A percentile compares a stretch with the other conserved stretches of the same genome.
phyloP scores from a whole-genome alignment of 2,797 vertebrate species.

The Myripristis jacobus region DNA sequence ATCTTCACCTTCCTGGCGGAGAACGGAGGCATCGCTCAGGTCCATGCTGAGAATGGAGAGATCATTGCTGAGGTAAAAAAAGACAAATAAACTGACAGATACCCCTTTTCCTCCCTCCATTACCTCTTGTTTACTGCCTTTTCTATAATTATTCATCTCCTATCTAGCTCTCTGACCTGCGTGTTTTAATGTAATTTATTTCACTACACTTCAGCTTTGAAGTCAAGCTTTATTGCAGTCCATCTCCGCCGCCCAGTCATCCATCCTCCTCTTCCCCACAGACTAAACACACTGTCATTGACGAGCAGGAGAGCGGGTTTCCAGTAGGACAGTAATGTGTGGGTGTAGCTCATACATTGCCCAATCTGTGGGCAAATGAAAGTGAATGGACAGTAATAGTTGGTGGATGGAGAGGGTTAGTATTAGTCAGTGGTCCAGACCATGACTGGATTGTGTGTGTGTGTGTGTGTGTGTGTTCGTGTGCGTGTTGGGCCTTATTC shows the following conservation, averaged over 20 bases:
- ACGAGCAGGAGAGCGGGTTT: constrained; percentile 43
- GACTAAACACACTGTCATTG: constrained; percentile 72
- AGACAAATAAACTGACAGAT: constrained; percentile 19
- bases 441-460: constrained; percentile 61
- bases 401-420: constrained; percentile 47
- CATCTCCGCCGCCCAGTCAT: constrained; percentile 32
- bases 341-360: constrained; percentile 60
- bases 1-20: constrained; percentile 95
- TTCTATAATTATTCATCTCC: constrained; percentile 1
- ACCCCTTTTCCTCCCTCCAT: neutral
- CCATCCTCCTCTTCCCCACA: constrained; percentile 22
- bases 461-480: too few species aligned
- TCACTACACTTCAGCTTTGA: constrained; percentile 14
- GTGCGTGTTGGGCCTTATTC: constrained; percentile 48
- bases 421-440: constrained; percentile 61
- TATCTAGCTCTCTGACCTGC: constrained; percentile 32
- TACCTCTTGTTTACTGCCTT: neutral
- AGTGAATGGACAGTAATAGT: constrained; percentile 55
- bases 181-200: constrained; percentile 37
- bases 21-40: constrained; percentile 93
- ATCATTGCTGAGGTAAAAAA: constrained; percentile 94
- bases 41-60: constrained; percentile 98
- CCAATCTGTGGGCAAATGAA: constrained; percentile 47
- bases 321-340: constrained; percentile 41
- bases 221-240: constrained; percentile 33